Evolutionary conservation across 2,888 invertebrate species (phyloP).

Genomic region (Amphipyra tragopoginis): DNA sequence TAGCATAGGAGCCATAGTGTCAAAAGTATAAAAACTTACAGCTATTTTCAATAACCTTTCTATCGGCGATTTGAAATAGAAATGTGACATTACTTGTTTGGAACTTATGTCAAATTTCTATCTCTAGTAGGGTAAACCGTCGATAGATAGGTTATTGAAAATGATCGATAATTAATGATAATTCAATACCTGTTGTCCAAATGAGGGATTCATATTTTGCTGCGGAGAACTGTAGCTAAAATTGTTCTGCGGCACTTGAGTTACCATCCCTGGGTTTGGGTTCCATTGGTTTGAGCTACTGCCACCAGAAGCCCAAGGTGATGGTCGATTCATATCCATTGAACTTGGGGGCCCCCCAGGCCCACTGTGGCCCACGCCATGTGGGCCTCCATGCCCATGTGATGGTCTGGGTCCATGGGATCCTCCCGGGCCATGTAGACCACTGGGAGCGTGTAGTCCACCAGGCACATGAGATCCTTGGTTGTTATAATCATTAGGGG

Average conservation of each 20-base stretch:
- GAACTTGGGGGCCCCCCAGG: conserved; percentile 16
- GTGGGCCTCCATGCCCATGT: conserved; percentile 20
- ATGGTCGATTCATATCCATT: conserved; percentile 37
- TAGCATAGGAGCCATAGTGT: no score
- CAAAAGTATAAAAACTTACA: no score
- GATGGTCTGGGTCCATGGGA: conserved; percentile 14
- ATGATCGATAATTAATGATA: no score
- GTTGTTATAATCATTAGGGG: conserved; percentile 39
- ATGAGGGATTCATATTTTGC: conserved; percentile 45
- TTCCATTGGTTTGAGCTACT: conserved; percentile 41
- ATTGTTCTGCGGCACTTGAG: conserved; percentile 55
- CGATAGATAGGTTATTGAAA: no score
- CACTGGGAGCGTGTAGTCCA: conserved; percentile 18
- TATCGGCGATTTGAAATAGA: no score
- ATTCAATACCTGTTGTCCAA: conserved; percentile 60
- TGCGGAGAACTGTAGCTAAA: conserved; percentile 32
- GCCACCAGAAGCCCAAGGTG: conserved; percentile 58
- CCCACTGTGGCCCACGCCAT: conserved; percentile 9
- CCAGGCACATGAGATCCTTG: conserved; percentile 28
- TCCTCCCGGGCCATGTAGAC: conserved; percentile 5
- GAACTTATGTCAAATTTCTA: no score
- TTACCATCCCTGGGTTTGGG: conserved; percentile 26
- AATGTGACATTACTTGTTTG: no score
- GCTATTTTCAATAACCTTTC: no score
- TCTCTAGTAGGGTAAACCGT: no score